Evolutionary conservation across 1,140 invertebrate genomes (phyloP), one percentile per base, ranked within the genome.

Genomic region (Caenorhabditis briggsae): DNA sequence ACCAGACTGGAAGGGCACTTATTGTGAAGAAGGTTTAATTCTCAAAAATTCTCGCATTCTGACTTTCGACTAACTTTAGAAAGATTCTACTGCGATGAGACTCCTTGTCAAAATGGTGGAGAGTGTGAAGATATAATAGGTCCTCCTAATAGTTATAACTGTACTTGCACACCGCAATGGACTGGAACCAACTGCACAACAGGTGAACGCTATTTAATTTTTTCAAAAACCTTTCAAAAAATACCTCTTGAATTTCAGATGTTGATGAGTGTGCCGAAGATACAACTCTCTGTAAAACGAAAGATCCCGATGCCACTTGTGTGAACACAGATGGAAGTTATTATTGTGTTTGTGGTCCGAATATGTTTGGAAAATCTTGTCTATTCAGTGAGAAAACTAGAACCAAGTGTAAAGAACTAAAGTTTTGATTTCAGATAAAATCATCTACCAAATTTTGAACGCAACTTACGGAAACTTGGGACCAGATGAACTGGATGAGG

Each of bases 291-390:
- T 78, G 70, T 46, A 78, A 50, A 53, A 78, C 70, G 12, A 78
- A 53, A 53, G 70, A 78, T 53, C 70, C 70, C 50, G 48, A 78
- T 78, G 70, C 70, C 12, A 78, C 70, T 0, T 78, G 70, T 53
- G 46, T 78, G 12, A 78, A 78, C 50, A 78, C 70, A 53, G 50
- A 78, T 78, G 70, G 82, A 78, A 78, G 70, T 78, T 78, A 78
- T 53, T 78, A 78, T 14, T 78, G 70, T 78, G 70, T 78, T 43
- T 78, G 70, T 50, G 46, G 70, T 9, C 70, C 70, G 9, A 78
- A 78, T 50, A 78, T 78, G 70, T 78, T 78, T 43, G 70, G 70
- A 78, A 78, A 78, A 25, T 78, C 70, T 20, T 78, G 70, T 12
- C n/a, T 78, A 2, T 78, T 78, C 9, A 78, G 70, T 78, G 25